Percentiles rank a stretch among this genome's conserved stretches.
phyloP scores from a whole-genome alignment of 2,888 invertebrate species.

The Drepanosiphum platanoidis region DNA sequence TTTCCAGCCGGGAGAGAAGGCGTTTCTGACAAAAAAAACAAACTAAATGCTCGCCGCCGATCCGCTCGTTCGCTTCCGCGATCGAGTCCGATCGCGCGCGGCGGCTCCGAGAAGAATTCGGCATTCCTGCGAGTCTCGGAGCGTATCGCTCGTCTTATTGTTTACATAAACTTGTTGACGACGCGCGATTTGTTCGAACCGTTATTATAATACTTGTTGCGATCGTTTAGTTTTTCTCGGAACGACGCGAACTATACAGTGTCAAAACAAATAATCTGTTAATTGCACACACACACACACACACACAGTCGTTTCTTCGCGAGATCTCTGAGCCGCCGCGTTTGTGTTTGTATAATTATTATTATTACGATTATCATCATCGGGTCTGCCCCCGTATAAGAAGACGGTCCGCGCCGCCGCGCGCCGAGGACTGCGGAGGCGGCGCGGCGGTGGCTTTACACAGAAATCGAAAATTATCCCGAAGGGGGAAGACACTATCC shows the following conservation, averaged over 20 bases:
- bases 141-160: background rate
- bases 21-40: too few relatives aligned
- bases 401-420: background rate
- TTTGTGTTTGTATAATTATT: slow-evolving; percentile 37
- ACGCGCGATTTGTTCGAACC: background rate
- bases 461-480: slow-evolving; percentile 61
- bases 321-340: slow-evolving; percentile 10
- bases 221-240: slow-evolving; percentile 21
- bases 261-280: slow-evolving; percentile 38
- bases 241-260: background rate
- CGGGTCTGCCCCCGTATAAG: slow-evolving; percentile 33
- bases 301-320: background rate
- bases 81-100: background rate
- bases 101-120: too few relatives aligned
- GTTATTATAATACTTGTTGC: background rate
- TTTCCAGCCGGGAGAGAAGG: too few relatives aligned
- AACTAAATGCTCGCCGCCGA: too few relatives aligned
- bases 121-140: too few relatives aligned
- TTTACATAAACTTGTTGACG: background rate
- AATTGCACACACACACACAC: background rate
- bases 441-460: slow-evolving; percentile 38
- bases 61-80: background rate
- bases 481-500: slow-evolving; percentile 52
- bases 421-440: background rate
- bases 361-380: too few relatives aligned